phyloP scores from a whole-genome alignment of 2,888 invertebrate species.

The Drosophila helvetica region DNA sequence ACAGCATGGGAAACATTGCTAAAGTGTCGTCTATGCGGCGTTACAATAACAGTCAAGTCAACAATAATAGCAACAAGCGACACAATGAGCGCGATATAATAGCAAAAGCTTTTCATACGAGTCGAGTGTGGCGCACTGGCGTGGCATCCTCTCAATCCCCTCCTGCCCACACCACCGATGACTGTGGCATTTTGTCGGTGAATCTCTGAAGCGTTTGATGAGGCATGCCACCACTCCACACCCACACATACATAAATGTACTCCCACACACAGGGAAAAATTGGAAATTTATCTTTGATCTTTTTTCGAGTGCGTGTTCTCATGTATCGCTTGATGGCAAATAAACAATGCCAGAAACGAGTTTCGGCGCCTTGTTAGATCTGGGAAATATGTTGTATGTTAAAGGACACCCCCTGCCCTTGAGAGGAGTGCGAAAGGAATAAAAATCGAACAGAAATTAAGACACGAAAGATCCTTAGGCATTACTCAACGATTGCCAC shows the following conservation, averaged over 20 bases:
- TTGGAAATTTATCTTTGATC: constrained; percentile 79
- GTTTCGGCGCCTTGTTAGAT: constrained; percentile 29
- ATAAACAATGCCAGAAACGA: constrained; percentile 53
- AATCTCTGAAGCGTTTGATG: constrained; percentile 67
- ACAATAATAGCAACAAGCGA: constrained; percentile 66
- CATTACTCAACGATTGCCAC: too few relatives aligned
- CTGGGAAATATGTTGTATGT: constrained; percentile 22
- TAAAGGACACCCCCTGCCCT: background rate
- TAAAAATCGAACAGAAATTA: background rate
- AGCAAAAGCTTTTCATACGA: constrained; percentile 72
- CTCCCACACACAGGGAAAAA: constrained; percentile 55
- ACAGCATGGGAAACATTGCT: constrained; percentile 49
- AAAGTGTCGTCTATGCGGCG: constrained; percentile 70
- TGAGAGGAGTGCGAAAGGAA: background rate
- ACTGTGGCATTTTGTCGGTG: constrained; percentile 60
- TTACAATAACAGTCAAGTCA: constrained; percentile 76
- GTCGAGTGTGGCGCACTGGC: constrained; percentile 23
- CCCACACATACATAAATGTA: constrained; percentile 1
- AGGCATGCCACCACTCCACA: constrained; percentile 55
- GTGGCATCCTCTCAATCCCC: background rate
- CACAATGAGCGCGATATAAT: constrained; percentile 65
- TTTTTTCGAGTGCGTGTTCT: constrained; percentile 63
- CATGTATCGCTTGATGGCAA: constrained; percentile 51
- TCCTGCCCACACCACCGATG: constrained; percentile 1
- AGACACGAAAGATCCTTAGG: background rate